Evolutionary conservation across 2,888 invertebrate species (phyloP).

Genomic region (Glyphotaelius pellucidus): DNA sequence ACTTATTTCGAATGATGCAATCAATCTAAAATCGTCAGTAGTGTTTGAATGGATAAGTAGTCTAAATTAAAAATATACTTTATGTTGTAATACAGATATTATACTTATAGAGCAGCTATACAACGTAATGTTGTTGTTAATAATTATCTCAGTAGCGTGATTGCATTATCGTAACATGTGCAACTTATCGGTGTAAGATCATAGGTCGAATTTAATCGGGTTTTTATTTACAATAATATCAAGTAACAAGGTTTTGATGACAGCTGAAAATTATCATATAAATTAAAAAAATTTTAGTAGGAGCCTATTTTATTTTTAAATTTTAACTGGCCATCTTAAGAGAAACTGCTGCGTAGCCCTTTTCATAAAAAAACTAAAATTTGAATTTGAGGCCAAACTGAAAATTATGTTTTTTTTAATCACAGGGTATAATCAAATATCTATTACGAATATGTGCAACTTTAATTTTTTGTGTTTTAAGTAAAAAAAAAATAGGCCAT

Average conservation of each 20-base stretch:
- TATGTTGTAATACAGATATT: background rate
- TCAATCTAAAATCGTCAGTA: background rate
- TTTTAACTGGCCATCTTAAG: too few relatives aligned
- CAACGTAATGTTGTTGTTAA: too few relatives aligned
- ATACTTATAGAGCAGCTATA: background rate
- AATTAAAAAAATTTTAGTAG: too few relatives aligned
- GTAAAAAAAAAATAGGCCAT: too few relatives aligned
- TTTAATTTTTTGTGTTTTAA: too few relatives aligned
- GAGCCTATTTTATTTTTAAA: too few relatives aligned
- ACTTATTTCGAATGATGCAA: background rate
- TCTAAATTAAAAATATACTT: background rate
- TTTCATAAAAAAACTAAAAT: too few relatives aligned
- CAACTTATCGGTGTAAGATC: background rate
- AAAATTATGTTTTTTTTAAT: too few relatives aligned
- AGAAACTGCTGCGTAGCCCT: too few relatives aligned
- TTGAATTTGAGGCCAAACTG: too few relatives aligned
- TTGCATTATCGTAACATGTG: background rate
- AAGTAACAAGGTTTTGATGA: background rate
- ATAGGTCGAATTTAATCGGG: background rate
- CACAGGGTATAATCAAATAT: too few relatives aligned
- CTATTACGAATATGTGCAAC: too few relatives aligned
- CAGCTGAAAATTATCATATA: background rate
- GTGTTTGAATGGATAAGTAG: background rate
- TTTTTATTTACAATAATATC: background rate
- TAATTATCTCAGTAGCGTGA: background rate